Conservation (phyloP, 1,140 invertebrate genomes). For the Saccostrea glomerata region DNA sequence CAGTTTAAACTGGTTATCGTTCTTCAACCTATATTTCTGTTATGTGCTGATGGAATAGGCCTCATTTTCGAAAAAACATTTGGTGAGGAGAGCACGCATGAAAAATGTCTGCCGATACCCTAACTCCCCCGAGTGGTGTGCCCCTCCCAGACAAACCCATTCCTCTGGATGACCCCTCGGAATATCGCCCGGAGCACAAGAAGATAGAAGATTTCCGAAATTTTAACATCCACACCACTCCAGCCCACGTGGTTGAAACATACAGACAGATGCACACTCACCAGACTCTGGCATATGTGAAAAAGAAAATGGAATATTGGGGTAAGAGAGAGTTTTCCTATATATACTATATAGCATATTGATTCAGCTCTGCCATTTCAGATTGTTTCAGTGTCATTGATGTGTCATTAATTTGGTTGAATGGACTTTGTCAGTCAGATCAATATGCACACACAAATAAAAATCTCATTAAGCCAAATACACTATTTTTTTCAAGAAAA, state of each 20-base stretch:
- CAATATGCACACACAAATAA: no score
- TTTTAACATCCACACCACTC: conserved; percentile 66
- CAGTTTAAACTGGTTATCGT: conserved; percentile 16
- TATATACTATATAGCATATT: no score
- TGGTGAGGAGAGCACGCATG: background rate
- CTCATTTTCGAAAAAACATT: background rate
- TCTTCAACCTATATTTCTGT: background rate
- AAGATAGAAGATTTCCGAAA: conserved; percentile 67
- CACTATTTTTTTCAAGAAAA: no score
- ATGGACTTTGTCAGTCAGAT: no score
- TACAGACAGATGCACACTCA: conserved; percentile 71
- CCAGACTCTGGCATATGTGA: conserved; percentile 69
- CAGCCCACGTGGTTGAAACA: conserved; percentile 64
- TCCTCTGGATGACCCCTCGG: conserved; percentile 67
- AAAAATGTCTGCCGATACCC: conserved; percentile 10
- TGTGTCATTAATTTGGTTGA: no score
- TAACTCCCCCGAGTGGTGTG: conserved; percentile 42
- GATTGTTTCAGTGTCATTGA: no score
- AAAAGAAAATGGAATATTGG: conserved; percentile 83
- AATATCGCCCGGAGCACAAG: conserved; percentile 71
- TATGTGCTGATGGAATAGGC: background rate
- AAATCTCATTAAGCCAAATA: no score
- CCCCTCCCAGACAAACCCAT: conserved; percentile 35
- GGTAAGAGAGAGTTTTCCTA: conserved; percentile 69
- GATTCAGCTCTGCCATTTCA: no score